Conservation (phyloP, 2,888 invertebrate genomes). For the Drosophila lutescens region DNA sequence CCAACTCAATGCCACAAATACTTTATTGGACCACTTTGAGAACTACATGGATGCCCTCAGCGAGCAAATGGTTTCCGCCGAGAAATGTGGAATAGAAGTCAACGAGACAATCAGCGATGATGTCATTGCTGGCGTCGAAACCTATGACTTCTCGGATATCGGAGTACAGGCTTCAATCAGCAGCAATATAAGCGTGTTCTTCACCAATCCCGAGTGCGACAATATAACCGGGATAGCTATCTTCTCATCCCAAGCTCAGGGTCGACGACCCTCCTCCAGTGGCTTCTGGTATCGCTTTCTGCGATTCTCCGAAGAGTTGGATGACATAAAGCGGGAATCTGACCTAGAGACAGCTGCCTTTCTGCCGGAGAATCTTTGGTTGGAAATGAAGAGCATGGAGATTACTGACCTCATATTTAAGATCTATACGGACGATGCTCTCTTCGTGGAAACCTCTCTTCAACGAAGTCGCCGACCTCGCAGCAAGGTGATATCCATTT, state of each 20-base stretch:
- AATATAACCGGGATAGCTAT: slow-evolving; percentile 82
- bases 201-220: slow-evolving; percentile 75
- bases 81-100: background rate
- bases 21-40: too few species aligned
- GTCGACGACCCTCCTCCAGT: slow-evolving; percentile 36
- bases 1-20: too few species aligned
- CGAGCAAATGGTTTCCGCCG: too few species aligned
- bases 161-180: slow-evolving; percentile 78
- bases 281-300: slow-evolving; percentile 82
- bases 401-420: slow-evolving; percentile 85
- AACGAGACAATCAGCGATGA: too few species aligned
- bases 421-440: slow-evolving; percentile 86
- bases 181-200: slow-evolving; percentile 81
- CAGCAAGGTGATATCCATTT: slow-evolving; percentile 87
- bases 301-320: slow-evolving; percentile 83
- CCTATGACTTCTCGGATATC: slow-evolving; percentile 49
- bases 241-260: slow-evolving; percentile 44
- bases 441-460: slow-evolving; percentile 85
- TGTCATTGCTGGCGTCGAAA: slow-evolving; percentile 45
- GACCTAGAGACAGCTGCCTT: slow-evolving; percentile 86
- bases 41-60: too few species aligned
- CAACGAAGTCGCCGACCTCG: slow-evolving; percentile 69
- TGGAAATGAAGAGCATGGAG: background rate
- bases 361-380: slow-evolving; percentile 85
- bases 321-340: slow-evolving; percentile 84